Evolutionary conservation across 2,797 vertebrate species (phyloP), one percentile per base, ranked within the genome.

Genomic region (Oreochromis mossambicus): DNA sequence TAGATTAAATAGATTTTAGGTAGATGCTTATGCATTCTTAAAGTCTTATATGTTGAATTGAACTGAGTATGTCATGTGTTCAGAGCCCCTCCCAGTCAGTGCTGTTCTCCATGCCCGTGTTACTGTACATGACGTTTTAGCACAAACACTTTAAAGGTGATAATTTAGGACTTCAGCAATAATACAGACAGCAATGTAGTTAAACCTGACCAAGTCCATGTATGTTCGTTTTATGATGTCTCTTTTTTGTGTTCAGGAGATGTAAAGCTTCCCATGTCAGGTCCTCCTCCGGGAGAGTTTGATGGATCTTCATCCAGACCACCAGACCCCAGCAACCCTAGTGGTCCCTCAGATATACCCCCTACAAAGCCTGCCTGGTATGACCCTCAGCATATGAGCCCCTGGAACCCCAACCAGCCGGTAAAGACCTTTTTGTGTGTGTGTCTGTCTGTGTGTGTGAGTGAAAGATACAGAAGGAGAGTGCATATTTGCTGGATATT

Each of bases 331-430:
- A 94, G 96, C 38, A 97, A 97, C 26, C 93, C 98, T 7, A 96
- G 96, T 41, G 95, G 94, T 3, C 96, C 97, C 17, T 97, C 98
- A 0, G 98, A 99, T 52, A 96, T 98, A 12, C 95, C 98, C 1
- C 92, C 98, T 8, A 96, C 95, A 89, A 99, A 99, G 89, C 96
- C 98, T 1, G 97, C 94, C 0, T 99, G 98, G 98, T 99, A 97
- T 78, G 98, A 99, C 34, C 97, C 98, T 5, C 98, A 98, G 66
- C 97, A 97, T 3, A 97, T 99, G 51, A 97, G 97, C 0, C 96
- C 97, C 0, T 99, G 98, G 98, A 98, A 98, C 78, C 98, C 98
- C 8, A 98, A 98, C 96, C 98, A 99, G 94, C 94, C 95, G 41
- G 96, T 96, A 92, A 93, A 88, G 11, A 48, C 0, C n/a, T 43